Conservation (phyloP, 2,888 invertebrate species). For the Hydrotaea cyrtoneurina region DNA sequence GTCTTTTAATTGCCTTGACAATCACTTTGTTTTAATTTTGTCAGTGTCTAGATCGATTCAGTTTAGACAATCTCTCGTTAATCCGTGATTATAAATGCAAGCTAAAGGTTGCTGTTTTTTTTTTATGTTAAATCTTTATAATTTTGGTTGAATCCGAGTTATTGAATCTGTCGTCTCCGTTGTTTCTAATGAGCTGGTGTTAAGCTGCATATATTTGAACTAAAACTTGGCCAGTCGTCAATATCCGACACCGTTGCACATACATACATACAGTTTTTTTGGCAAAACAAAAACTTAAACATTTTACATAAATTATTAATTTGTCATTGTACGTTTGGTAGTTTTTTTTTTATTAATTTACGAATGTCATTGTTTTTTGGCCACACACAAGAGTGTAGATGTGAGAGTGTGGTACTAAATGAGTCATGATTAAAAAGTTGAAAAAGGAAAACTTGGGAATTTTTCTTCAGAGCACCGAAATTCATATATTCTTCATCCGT, state of each 20-base stretch:
- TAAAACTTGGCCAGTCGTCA: neutral
- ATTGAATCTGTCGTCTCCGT: neutral
- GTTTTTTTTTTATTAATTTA: neutral
- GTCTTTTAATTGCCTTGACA: constrained; percentile 24
- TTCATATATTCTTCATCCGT: too few species aligned
- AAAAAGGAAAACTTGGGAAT: too few species aligned
- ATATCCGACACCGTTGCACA: neutral
- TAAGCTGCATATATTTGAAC: neutral
- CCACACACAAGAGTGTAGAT: too few species aligned
- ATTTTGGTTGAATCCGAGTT: neutral
- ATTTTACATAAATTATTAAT: neutral
- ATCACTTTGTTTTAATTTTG: neutral
- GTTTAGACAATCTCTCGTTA: neutral
- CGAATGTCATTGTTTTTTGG: too few species aligned
- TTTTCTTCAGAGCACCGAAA: too few species aligned
- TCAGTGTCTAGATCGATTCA: neutral
- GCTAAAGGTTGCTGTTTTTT: neutral
- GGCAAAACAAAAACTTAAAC: neutral
- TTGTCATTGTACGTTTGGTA: neutral
- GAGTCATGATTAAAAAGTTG: too few species aligned
- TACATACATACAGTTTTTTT: too few species aligned
- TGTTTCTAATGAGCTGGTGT: neutral
- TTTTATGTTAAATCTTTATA: neutral
- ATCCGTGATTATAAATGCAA: constrained; percentile 2
- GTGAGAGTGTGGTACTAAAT: too few species aligned